Percentiles rank a stretch among this genome's conserved stretches.
Evolutionary conservation across 2,797 vertebrate genomes (phyloP).

Genomic region (Leucoraja ocellata): DNA sequence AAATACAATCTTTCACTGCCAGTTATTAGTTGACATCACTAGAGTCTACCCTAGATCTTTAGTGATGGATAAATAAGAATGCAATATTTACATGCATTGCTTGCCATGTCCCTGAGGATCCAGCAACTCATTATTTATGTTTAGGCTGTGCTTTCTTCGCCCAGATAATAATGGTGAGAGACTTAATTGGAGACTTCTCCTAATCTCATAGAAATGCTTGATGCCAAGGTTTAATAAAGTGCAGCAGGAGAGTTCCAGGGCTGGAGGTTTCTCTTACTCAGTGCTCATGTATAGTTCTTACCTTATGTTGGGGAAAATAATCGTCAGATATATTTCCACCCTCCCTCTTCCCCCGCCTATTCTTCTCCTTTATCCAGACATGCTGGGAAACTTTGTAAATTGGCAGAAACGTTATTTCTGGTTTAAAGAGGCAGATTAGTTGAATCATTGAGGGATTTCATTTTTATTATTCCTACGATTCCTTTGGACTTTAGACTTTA

Average conservation of each 20-base stretch:
- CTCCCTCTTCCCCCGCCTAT: no score
- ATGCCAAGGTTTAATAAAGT: not conserved
- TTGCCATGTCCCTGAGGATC: not conserved
- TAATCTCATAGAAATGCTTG: not conserved
- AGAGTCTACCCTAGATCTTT: not conserved
- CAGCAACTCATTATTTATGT: not conserved
- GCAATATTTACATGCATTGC: not conserved
- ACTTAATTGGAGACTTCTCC: not conserved
- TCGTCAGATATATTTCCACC: not conserved
- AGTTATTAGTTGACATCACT: not conserved
- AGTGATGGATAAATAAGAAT: no score
- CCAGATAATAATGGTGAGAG: not conserved
- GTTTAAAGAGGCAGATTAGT: not conserved
- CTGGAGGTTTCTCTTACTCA: not conserved
- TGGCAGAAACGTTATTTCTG: not conserved
- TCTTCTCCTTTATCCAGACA: not conserved
- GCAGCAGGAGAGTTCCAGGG: not conserved
- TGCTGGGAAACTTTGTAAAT: not conserved
- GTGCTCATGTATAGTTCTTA: not conserved
- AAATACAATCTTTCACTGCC: not conserved
- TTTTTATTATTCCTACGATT: not conserved
- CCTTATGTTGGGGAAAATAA: not conserved
- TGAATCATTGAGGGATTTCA: not conserved
- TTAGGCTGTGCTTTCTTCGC: not conserved
- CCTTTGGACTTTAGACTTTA: not conserved